Conservation (phyloP, 2,113 vertebrate species). For the Paraplagusia blochii region DNA sequence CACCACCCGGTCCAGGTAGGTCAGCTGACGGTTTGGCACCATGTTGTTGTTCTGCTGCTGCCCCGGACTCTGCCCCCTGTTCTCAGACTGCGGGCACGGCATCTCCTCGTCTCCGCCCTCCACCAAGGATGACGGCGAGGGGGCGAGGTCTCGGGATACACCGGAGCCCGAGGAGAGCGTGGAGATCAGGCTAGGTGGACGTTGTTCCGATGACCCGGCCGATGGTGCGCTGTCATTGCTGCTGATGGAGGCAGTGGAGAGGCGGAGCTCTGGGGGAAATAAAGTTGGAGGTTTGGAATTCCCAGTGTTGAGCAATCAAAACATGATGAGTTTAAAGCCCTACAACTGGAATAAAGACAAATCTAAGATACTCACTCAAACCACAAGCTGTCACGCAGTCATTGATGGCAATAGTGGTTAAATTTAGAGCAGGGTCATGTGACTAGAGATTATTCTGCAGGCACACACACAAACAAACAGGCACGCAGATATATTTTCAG, state of each 20-base stretch:
- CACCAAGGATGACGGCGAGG: conserved; percentile 20
- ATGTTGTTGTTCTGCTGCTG: conserved; percentile 46
- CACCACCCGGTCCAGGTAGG: conserved; percentile 87
- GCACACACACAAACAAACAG: not conserved
- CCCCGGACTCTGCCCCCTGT: not conserved
- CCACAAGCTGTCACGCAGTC: conserved; percentile 1
- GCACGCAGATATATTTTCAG: too few species aligned
- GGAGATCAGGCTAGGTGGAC: conserved; percentile 66
- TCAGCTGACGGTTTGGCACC: conserved; percentile 73
- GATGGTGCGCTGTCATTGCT: conserved; percentile 79
- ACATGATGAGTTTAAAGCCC: too few species aligned
- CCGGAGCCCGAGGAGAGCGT: conserved; percentile 70
- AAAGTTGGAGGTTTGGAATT: not conserved
- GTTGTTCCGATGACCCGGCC: conserved; percentile 51
- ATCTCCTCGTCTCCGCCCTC: not conserved
- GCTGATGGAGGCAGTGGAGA: conserved; percentile 64
- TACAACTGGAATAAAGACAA: too few species aligned
- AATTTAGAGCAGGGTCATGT: conserved; percentile 19
- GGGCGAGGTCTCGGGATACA: conserved; percentile 68
- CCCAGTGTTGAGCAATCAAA: too few species aligned
- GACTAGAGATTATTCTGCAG: conserved; percentile 26
- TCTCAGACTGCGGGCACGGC: not conserved
- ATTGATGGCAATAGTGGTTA: conserved; percentile 33
- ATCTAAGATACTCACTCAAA: too few species aligned
- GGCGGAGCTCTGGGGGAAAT: conserved; percentile 58